phyloP scores from a whole-genome alignment of 2,797 vertebrate genomes.

The Sparidentex hasta region DNA sequence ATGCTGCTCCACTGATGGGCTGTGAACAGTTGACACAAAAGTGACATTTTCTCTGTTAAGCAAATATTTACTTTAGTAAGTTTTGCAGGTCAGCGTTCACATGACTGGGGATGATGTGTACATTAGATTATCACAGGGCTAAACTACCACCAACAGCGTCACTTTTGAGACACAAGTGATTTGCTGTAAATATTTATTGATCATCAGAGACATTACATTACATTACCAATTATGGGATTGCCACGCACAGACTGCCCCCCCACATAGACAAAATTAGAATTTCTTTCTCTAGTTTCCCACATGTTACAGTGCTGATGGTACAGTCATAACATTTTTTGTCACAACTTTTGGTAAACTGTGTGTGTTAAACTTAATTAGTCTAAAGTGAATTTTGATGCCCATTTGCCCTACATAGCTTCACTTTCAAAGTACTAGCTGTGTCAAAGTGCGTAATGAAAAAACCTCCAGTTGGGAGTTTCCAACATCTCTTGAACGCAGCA shows the following conservation, averaged over 20 bases:
- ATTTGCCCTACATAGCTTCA: no score
- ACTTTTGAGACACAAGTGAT: background rate
- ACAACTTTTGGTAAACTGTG: no score
- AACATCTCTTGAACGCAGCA: background rate
- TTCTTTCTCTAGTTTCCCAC: no score
- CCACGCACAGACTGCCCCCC: no score
- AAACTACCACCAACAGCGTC: background rate
- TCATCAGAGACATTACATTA: background rate
- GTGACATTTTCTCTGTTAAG: background rate
- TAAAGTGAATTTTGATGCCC: background rate
- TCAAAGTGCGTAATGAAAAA: background rate
- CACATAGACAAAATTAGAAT: no score
- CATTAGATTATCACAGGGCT: no score
- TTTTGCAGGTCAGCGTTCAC: background rate
- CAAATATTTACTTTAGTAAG: background rate
- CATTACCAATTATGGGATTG: no score
- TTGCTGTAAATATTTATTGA: background rate
- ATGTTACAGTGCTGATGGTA: no score
- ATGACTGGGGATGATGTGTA: no score
- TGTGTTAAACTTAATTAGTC: background rate
- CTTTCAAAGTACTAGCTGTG: background rate
- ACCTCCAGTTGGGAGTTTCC: conserved; percentile 20
- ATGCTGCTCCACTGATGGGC: background rate
- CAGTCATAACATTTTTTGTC: no score
- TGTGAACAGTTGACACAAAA: background rate